A percentile compares a stretch with the other conserved stretches of the same genome.
Conservation (phyloP, 2,888 invertebrate species). For the Metacarcinus magister region DNA sequence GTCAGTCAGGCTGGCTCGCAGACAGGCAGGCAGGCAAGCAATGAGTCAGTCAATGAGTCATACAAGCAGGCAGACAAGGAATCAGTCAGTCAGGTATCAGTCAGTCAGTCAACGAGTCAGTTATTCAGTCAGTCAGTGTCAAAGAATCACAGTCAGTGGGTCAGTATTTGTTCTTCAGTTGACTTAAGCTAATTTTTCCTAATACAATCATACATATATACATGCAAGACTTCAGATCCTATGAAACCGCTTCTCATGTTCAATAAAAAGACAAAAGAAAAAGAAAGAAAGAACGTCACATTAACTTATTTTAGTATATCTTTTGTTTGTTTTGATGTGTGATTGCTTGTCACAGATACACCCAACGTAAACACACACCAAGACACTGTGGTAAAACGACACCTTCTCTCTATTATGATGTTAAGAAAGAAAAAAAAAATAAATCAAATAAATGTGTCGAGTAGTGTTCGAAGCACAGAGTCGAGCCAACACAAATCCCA, state of each 20-base stretch:
- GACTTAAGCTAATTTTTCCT: neutral
- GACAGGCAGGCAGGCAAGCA: neutral
- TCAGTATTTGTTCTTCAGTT: neutral
- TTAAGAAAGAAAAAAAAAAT: neutral
- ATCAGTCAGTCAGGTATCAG: too few relatives aligned
- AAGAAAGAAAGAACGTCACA: neutral
- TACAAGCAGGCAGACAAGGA: too few relatives aligned
- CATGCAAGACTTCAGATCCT: neutral
- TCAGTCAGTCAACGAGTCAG: too few relatives aligned
- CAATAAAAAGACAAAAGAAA: neutral
- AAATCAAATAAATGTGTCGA: neutral
- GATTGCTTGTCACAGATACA: neutral
- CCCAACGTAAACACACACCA: too few relatives aligned
- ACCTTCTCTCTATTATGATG: neutral
- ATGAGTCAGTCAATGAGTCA: too few relatives aligned
- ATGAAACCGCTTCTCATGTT: neutral
- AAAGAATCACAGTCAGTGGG: too few relatives aligned
- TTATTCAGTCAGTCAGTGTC: too few relatives aligned
- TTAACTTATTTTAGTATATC: neutral
- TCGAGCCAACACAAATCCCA: neutral
- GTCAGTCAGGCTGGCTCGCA: neutral
- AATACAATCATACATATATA: neutral
- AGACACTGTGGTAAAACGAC: neutral
- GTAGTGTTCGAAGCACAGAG: too few relatives aligned
- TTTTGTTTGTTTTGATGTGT: neutral